A percentile compares a stretch with the other conserved stretches of the same genome.
Conservation (phyloP, 2,888 invertebrate genomes). For the Atethmia centrago region DNA sequence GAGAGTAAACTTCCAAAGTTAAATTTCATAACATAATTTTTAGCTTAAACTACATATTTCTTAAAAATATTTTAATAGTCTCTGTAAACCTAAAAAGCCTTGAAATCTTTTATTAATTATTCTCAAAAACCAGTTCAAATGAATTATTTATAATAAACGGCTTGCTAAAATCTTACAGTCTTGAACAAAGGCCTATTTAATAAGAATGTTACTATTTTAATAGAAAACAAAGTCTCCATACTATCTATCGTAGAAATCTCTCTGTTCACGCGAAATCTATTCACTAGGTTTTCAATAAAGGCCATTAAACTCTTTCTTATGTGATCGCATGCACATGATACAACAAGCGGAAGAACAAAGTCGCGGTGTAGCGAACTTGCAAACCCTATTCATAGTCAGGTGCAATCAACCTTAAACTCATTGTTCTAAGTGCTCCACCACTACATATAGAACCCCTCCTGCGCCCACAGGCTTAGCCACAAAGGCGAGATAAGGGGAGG, state of each 20-base stretch:
- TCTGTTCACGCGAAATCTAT: constrained; percentile 52
- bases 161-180: background rate
- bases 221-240: constrained; percentile 18
- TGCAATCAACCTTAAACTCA: constrained; percentile 87
- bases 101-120: constrained; percentile 4
- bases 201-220: constrained; percentile 9
- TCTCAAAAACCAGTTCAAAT: background rate
- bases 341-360: constrained; percentile 79
- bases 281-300: constrained; percentile 67
- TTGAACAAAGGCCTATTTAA: constrained; percentile 17
- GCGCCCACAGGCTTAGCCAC: constrained; percentile 51
- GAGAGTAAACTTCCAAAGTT: constrained; percentile 3
- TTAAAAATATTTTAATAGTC: constrained; percentile 26
- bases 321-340: constrained; percentile 76
- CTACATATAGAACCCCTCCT: constrained; percentile 64
- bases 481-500: constrained; percentile 42
- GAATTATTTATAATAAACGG: background rate
- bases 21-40: constrained; percentile 25
- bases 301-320: constrained; percentile 75
- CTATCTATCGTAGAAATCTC: constrained; percentile 36
- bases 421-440: constrained; percentile 79
- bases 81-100: constrained; percentile 27
- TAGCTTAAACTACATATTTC: constrained; percentile 11
- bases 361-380: constrained; percentile 74
- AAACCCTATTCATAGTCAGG: constrained; percentile 82